A percentile compares a stretch with the other conserved stretches of the same genome.
phyloP scores from a whole-genome alignment of 1,140 invertebrate species.

The Mesaphorura yosii region DNA sequence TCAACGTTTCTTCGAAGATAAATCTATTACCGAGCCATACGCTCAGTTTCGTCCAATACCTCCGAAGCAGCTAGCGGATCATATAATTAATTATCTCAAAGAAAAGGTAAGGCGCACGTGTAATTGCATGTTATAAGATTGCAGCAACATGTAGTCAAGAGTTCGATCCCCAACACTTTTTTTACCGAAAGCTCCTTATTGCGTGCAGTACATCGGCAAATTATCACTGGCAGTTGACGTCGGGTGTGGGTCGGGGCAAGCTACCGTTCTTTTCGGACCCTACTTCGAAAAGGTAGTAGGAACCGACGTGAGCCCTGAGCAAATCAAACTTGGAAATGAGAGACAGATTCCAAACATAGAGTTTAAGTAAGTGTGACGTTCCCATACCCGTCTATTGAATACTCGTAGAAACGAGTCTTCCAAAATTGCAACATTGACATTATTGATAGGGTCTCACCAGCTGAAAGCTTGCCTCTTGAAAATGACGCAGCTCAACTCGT shows the following conservation, averaged over 20 bases:
- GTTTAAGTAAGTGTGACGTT: slow-evolving; percentile 6
- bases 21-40: neutral
- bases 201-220: too few species aligned
- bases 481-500: slow-evolving; percentile 36
- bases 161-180: too few species aligned
- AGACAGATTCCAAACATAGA: neutral
- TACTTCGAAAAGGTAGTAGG: slow-evolving; percentile 39
- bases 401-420: neutral
- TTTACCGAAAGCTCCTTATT: too few species aligned
- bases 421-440: neutral
- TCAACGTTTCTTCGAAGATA: too few species aligned
- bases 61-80: neutral
- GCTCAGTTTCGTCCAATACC: neutral
- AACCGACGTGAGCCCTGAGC: slow-evolving; percentile 36
- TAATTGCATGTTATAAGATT: neutral
- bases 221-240: neutral
- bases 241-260: neutral
- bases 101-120: neutral
- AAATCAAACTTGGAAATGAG: slow-evolving; percentile 35
- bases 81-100: neutral
- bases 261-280: slow-evolving; percentile 7
- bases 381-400: neutral
- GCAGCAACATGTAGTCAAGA: neutral
- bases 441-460: slow-evolving; percentile 14
- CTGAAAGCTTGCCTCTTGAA: slow-evolving; percentile 35